These are phyloP conservation scores for Neopipo cinnamomea DNA, from an alignment of 2,113 vertebrate genomes.

Conservation along the genomic window DNA sequence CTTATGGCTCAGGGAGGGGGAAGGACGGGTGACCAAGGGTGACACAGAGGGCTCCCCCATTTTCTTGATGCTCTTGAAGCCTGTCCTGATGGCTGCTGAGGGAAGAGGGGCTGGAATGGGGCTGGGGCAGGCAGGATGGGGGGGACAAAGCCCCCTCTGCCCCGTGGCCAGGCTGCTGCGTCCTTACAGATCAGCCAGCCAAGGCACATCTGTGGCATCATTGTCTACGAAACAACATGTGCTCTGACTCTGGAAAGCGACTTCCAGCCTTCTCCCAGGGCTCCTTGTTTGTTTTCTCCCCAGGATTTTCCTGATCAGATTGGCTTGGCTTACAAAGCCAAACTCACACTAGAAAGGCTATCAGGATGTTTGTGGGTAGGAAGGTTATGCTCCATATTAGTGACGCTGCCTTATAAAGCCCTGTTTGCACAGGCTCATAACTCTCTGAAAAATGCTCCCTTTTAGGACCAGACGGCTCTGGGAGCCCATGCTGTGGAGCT, in stretches of 20 bases:
- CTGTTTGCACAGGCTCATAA: not conserved
- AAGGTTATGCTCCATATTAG: not conserved
- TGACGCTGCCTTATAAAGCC: slow-evolving; percentile 39
- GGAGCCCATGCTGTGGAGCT: not conserved
- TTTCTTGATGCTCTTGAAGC: not conserved
- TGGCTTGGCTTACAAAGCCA: slow-evolving; percentile 25
- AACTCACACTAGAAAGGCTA: slow-evolving; percentile 30
- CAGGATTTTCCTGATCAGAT: slow-evolving; percentile 48
- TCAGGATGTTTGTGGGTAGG: slow-evolving; percentile 33
- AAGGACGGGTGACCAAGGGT: not conserved
- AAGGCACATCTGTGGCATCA: slow-evolving; percentile 28
- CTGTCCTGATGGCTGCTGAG: not conserved
- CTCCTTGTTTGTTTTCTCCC: slow-evolving; percentile 51
- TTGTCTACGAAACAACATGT: slow-evolving; percentile 22
- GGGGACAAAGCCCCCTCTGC: not conserved
- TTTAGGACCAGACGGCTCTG: not conserved
- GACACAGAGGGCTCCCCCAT: not conserved
- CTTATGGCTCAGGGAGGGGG: not conserved
- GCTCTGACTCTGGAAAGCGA: not conserved
- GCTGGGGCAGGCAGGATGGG: fast-evolving
- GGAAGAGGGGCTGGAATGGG: not conserved
- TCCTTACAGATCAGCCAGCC: not conserved
- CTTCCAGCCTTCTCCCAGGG: not conserved
- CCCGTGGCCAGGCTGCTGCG: fast-evolving
- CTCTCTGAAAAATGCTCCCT: not conserved